Percentiles rank a stretch among this genome's conserved stretches.
These are phyloP conservation scores for Natrix natrix DNA, from an alignment of 2,797 vertebrate genomes.

Conservation along the genomic window DNA sequence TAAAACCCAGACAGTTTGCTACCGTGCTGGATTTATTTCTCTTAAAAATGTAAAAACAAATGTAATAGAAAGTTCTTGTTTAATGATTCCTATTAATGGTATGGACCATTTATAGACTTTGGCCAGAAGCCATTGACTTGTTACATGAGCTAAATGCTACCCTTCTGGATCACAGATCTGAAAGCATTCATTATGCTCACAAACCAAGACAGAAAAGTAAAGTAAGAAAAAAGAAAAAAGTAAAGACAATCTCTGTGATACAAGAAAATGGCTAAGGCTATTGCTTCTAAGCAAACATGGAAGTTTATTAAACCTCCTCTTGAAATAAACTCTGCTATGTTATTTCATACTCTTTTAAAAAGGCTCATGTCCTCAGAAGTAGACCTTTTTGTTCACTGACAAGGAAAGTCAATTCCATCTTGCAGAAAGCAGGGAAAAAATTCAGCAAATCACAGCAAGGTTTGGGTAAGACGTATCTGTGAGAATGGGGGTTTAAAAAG, in stretches of 20 bases:
- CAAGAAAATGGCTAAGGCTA: background rate
- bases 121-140: slow-evolving; percentile 14
- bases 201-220: slow-evolving; percentile 9
- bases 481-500: background rate
- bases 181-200: slow-evolving; percentile 8
- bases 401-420: background rate
- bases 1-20: background rate
- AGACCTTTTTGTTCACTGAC: background rate
- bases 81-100: background rate
- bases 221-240: background rate
- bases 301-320: background rate
- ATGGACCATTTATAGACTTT: slow-evolving; percentile 21
- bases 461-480: background rate
- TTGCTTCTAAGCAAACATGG: background rate
- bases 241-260: slow-evolving; percentile 15
- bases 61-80: slow-evolving; percentile 16
- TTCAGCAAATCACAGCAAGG: background rate
- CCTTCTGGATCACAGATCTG: slow-evolving; percentile 5
- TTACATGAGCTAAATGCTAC: background rate
- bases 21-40: background rate
- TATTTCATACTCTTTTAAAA: background rate
- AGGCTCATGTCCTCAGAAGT: background rate
- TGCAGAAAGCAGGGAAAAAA: background rate
- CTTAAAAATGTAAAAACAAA: background rate
- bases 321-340: background rate